Evolutionary conservation across 2,113 vertebrate species (phyloP), one percentile per base, ranked within the genome.

Genomic region (Theristicus caerulescens): DNA sequence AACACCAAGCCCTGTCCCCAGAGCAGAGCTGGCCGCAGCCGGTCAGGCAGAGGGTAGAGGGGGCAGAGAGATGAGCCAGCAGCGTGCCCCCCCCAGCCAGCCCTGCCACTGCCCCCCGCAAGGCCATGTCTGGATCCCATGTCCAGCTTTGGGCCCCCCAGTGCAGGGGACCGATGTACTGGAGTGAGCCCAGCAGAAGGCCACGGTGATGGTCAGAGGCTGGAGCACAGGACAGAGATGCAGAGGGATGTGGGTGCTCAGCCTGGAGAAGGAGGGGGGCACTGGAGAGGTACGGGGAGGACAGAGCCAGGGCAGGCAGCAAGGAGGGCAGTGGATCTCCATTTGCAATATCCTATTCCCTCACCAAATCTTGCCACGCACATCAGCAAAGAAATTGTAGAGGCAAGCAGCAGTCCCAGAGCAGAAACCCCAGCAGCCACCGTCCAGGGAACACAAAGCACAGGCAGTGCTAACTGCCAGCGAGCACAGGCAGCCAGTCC

Each of bases 51-150:
- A 38, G 38, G 38, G 38, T 38, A 38, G 38, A 38, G 38, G 29
- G 51, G 36, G 9, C 36, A 4, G 11, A 57, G 36, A 38, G 34
- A 42, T 2, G 7, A 66, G 51, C 36, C 57, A 42, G 67, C 73
- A 47, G 47, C 0, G 2, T 13, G 29, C 17, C 8, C 36, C 36
- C n/a, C 15, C 29, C 0, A 0, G 44, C 36, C 13, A 3, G 64
- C 61, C 34, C 69, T 54, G 16, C 11, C 79, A 26, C 10, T 1
- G 0, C 6, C 31, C 46, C 47, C 29, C 3, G 2, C 36, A 24
- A 46, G n/a, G 44, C 34, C 54, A 10, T 1, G 0, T 34, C 85
- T 21, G 22, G 20, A 54, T 25, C 52, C 54, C 0, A 0, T 1
- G 9, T 3, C 49, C 78, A 36, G 27, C 49, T 55, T 18, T 19